Percentiles rank a stretch among this genome's conserved stretches.
Conservation (phyloP, 2,797 vertebrate genomes). For the Pelochelys cantorii region DNA sequence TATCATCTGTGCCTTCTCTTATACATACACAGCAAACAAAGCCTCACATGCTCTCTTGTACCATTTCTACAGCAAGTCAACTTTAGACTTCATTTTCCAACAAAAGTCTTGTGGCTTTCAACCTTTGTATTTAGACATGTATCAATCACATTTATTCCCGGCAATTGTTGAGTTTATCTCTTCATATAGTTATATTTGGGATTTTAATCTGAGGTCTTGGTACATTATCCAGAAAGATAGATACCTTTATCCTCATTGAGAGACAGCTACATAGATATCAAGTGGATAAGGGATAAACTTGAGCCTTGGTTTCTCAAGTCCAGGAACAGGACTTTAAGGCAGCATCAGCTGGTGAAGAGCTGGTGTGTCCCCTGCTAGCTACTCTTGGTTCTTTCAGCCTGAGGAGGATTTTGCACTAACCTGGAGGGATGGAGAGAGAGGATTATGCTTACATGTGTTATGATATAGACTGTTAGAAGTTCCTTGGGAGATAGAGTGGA, state of each 20-base stretch:
- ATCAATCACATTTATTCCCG: neutral
- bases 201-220: neutral
- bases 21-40: slow-evolving; percentile 42
- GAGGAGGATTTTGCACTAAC: neutral
- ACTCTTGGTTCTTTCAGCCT: neutral
- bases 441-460: neutral
- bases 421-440: neutral
- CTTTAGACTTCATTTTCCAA: slow-evolving; percentile 20
- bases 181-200: neutral
- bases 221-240: neutral
- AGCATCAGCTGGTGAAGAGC: neutral
- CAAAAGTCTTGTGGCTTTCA: neutral
- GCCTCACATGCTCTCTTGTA: slow-evolving; percentile 4
- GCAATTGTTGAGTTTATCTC: neutral
- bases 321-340: neutral
- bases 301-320: neutral
- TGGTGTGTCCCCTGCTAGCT: neutral
- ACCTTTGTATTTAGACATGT: slow-evolving; percentile 7
- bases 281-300: neutral
- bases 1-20: neutral
- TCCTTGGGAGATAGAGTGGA: neutral
- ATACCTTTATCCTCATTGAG: neutral
- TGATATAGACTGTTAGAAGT: neutral
- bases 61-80: neutral
- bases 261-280: neutral